Evolutionary conservation across 1,140 invertebrate species (phyloP).

Genomic region (Leptinotarsa lineolata): DNA sequence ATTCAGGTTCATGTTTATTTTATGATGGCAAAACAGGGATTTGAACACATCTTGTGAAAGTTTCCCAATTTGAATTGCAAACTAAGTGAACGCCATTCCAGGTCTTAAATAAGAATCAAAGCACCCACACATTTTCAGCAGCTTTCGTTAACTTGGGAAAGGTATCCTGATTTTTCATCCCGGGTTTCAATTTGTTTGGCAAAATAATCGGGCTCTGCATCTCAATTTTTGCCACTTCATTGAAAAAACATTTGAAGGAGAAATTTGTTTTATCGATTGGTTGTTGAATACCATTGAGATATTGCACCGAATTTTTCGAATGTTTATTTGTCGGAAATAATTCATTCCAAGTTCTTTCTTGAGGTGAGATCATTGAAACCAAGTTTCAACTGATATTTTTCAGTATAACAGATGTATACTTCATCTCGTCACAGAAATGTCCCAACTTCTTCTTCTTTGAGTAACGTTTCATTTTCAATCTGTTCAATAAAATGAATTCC

Average conservation of each 20-base stretch:
- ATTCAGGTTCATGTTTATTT: constrained; percentile 31
- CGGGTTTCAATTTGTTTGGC: background rate
- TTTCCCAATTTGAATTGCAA: constrained; percentile 31
- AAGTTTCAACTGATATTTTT: too few relatives aligned
- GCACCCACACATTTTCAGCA: constrained; percentile 1
- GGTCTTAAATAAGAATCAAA: constrained; percentile 31
- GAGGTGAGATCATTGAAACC: too few relatives aligned
- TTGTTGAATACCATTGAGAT: too few relatives aligned
- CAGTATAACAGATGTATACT: too few relatives aligned
- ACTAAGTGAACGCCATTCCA: constrained; percentile 20
- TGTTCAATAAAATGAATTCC: too few relatives aligned
- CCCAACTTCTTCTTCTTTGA: too few relatives aligned
- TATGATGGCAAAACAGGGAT: constrained; percentile 30
- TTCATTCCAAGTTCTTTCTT: too few relatives aligned
- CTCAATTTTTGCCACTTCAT: background rate
- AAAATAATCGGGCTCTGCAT: background rate
- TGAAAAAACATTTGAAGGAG: background rate
- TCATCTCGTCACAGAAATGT: too few relatives aligned
- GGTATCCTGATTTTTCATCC: background rate
- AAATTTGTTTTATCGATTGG: too few relatives aligned
- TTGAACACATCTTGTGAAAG: constrained; percentile 14
- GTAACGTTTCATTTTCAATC: too few relatives aligned
- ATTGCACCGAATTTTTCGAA: too few relatives aligned
- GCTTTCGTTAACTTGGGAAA: constrained; percentile 4
- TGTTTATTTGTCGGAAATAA: too few relatives aligned